phyloP scores from a whole-genome alignment of 35 echinoderm and acorn worm species.

The Strongylocentrotus purpuratus region DNA sequence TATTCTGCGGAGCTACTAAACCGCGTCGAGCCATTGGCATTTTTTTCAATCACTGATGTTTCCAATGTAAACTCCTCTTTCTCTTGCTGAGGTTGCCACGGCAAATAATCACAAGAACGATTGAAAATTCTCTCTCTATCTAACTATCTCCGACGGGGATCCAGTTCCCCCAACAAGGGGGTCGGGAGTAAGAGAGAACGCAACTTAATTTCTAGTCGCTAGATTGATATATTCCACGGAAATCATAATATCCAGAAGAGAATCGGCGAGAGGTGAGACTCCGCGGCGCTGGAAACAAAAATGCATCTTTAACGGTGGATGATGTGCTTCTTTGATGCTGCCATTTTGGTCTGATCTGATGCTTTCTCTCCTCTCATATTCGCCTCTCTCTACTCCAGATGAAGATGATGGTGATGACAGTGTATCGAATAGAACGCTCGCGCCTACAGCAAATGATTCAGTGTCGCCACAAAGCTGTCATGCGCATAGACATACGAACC shows the following conservation, averaged over 20 bases:
- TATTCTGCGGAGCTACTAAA: constrained; percentile 98
- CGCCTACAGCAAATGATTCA: neutral
- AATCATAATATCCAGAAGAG: constrained; percentile 24
- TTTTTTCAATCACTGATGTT: constrained; percentile 25
- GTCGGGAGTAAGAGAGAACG: neutral
- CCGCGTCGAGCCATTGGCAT: constrained; percentile 90
- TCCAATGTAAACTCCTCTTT: neutral
- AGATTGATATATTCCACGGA: constrained; percentile 35
- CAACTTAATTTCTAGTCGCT: neutral
- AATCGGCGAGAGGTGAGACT: neutral
- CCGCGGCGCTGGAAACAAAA: constrained; percentile 12
- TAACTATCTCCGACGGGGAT: neutral
- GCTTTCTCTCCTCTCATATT: neutral
- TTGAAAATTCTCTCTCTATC: neutral
- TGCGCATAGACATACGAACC: constrained; percentile 30
- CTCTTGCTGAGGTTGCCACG: neutral
- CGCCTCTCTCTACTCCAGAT: neutral
- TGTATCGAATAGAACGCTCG: constrained; percentile 34
- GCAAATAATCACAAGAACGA: neutral
- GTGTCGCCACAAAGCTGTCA: neutral
- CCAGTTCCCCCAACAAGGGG: neutral
- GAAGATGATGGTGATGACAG: constrained; percentile 11
- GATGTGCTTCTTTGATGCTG: neutral
- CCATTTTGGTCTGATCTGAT: constrained; percentile 14
- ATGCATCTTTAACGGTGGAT: neutral